phyloP scores from a whole-genome alignment of 2,888 invertebrate genomes.

The Drosophila fungiperda region DNA sequence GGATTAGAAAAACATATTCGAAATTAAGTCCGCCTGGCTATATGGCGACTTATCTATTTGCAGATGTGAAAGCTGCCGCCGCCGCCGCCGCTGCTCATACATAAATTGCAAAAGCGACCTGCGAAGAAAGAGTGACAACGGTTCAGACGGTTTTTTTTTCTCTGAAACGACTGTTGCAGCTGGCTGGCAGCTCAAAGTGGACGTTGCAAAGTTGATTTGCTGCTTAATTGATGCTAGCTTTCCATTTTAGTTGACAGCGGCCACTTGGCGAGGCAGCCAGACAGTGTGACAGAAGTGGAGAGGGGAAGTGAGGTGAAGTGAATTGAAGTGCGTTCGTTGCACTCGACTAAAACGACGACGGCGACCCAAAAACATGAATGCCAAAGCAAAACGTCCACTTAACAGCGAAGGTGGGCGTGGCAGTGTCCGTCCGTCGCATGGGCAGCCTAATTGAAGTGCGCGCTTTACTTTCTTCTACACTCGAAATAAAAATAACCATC shows the following conservation, averaged over 20 bases:
- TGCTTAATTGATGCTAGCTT: slow-evolving; percentile 78
- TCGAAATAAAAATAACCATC: background rate
- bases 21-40: slow-evolving; percentile 31
- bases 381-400: slow-evolving; percentile 8
- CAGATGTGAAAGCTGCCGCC: slow-evolving; percentile 57
- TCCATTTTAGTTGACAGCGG: slow-evolving; percentile 78
- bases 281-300: background rate
- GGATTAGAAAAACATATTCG: slow-evolving; percentile 12
- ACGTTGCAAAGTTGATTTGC: slow-evolving; percentile 18
- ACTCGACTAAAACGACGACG: slow-evolving; percentile 26
- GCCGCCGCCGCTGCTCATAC: slow-evolving; percentile 67
- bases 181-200: slow-evolving; percentile 28
- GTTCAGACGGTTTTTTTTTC: slow-evolving; percentile 12
- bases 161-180: slow-evolving; percentile 37
- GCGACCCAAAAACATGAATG: slow-evolving; percentile 57
- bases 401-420: slow-evolving; percentile 21
- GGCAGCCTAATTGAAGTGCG: slow-evolving; percentile 62
- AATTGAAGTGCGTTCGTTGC: slow-evolving; percentile 65
- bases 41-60: slow-evolving; percentile 61
- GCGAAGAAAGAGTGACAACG: slow-evolving; percentile 12
- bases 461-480: slow-evolving; percentile 15
- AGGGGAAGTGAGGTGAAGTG: background rate
- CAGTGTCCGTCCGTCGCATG: slow-evolving; percentile 15
- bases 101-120: slow-evolving; percentile 58
- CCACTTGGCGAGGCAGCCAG: slow-evolving; percentile 28